Evolutionary conservation across 2,888 invertebrate species (phyloP).

Genomic region (Frankliniella fusca): DNA sequence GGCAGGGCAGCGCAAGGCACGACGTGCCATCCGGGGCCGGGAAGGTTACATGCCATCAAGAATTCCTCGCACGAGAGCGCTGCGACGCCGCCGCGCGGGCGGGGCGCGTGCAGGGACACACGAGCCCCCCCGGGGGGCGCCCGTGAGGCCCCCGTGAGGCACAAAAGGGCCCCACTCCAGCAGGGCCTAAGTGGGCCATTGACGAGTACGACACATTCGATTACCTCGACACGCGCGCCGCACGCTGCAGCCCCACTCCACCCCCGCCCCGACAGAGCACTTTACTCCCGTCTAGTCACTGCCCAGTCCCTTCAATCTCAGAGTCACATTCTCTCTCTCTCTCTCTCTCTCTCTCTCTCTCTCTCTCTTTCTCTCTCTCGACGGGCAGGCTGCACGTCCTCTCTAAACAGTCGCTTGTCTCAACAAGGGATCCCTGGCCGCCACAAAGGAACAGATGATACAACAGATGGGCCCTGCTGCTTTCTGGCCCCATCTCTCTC

Average conservation of each 20-base stretch:
- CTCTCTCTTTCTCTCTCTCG: not conserved
- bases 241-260: not conserved
- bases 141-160: not conserved
- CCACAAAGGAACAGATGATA: constrained; percentile 20
- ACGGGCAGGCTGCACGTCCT: not conserved
- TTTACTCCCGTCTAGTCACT: not conserved
- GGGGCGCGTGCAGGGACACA: not conserved
- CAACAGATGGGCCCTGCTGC: constrained; percentile 5
- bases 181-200: constrained; percentile 3
- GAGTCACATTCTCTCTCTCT: not conserved
- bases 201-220: constrained; percentile 10
- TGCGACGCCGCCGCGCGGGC: not conserved
- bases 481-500: not conserved
- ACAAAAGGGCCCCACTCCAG: constrained; percentile 9
- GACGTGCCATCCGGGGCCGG: not conserved
- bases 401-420: constrained; percentile 22
- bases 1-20: too few relatives aligned
- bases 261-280: not conserved
- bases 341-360: not conserved
- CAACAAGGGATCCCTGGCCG: constrained; percentile 18
- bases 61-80: constrained; percentile 1
- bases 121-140: too few relatives aligned
- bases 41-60: constrained; percentile 5
- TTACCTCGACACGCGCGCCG: not conserved
- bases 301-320: too few relatives aligned